A percentile compares a stretch with the other conserved stretches of the same genome.
Evolutionary conservation across 2,888 invertebrate genomes (phyloP).

Genomic region (Argyra leucocephala): DNA sequence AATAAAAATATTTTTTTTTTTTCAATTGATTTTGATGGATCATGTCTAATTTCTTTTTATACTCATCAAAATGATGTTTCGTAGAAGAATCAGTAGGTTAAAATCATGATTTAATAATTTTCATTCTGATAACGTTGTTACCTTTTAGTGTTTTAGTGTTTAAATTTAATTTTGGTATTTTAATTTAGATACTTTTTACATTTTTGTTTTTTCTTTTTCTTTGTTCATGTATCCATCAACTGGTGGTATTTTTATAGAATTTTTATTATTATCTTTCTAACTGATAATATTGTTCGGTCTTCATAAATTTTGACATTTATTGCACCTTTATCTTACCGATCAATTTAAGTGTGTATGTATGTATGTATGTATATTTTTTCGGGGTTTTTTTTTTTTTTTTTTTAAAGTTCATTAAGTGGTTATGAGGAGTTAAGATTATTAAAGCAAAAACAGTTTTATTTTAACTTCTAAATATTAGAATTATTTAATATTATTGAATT

Average conservation of each 20-base stretch:
- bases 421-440: too few species aligned
- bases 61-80: not conserved
- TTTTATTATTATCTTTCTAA: too few species aligned
- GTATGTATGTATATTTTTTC: too few species aligned
- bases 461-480: too few species aligned
- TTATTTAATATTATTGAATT: too few species aligned
- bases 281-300: constrained; percentile 9
- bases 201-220: not conserved
- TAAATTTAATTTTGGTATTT: not conserved
- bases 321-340: not conserved
- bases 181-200: not conserved
- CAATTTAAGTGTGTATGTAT: too few species aligned
- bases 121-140: not conserved
- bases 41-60: not conserved
- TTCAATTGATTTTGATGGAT: constrained; percentile 9
- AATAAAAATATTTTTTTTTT: too few species aligned
- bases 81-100: not conserved
- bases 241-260: too few species aligned
- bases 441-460: too few species aligned
- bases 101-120: not conserved
- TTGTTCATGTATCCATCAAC: not conserved
- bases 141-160: too few species aligned
- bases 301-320: constrained; percentile 11
- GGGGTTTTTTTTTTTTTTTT: too few species aligned
- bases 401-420: too few species aligned